Evolutionary conservation across 2,888 invertebrate species (phyloP).

Genomic region (Catocala nupta): DNA sequence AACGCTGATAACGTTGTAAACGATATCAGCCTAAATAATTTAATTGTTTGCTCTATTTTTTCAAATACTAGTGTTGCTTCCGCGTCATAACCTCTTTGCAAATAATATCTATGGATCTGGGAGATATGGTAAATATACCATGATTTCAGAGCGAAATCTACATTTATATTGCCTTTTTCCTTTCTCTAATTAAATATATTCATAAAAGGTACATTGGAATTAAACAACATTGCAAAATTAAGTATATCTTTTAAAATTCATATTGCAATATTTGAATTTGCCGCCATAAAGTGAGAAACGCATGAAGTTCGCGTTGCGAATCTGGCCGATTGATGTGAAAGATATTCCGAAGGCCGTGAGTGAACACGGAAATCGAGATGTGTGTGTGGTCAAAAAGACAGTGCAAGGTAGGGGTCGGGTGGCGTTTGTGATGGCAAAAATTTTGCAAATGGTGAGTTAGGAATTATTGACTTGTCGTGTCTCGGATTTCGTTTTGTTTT

Average conservation of each 20-base stretch:
- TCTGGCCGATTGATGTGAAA: conserved; percentile 89
- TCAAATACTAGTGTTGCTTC: conserved; percentile 56
- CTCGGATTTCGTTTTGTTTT: conserved; percentile 69
- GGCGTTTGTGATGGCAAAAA: conserved; percentile 93
- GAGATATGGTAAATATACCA: conserved; percentile 41
- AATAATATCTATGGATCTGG: conserved; percentile 55
- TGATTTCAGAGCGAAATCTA: conserved; percentile 11
- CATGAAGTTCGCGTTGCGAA: conserved; percentile 88
- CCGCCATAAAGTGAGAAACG: conserved; percentile 79
- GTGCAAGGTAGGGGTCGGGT: conserved; percentile 93
- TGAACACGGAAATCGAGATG: conserved; percentile 88
- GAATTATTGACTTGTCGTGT: conserved; percentile 79
- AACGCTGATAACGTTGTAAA: conserved; percentile 12
- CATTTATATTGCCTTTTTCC: neutral
- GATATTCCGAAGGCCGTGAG: conserved; percentile 90
- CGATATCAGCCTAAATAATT: conserved; percentile 18
- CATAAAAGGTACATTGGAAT: neutral
- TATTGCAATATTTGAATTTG: conserved; percentile 79
- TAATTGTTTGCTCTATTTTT: conserved; percentile 37
- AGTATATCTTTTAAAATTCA: conserved; percentile 24
- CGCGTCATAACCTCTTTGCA: conserved; percentile 74
- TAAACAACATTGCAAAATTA: conserved; percentile 2
- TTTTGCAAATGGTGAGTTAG: conserved; percentile 92
- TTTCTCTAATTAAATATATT: neutral
- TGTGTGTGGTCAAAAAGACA: conserved; percentile 89